These are phyloP conservation scores for Sisyra nigra DNA, from an alignment of 2,888 invertebrate genomes.

Conservation along the genomic window DNA sequence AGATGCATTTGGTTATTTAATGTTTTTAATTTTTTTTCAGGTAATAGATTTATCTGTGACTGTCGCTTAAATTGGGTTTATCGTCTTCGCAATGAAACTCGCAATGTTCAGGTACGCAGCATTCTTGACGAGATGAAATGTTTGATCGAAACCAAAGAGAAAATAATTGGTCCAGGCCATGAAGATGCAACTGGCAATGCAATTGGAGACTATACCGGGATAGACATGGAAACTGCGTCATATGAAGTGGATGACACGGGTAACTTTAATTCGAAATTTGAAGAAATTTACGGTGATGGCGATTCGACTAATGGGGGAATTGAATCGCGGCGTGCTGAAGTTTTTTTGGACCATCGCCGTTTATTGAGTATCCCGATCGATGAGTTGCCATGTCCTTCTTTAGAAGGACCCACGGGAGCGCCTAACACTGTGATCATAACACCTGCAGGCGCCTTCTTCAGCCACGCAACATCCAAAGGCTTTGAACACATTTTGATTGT, in stretches of 20 bases:
- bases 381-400: slow-evolving; percentile 25
- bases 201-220: slow-evolving; percentile 8
- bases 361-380: slow-evolving; percentile 14
- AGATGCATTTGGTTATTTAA: too few species aligned
- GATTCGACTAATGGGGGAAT: too few species aligned
- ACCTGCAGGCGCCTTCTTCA: slow-evolving; percentile 10
- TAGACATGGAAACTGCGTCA: slow-evolving; percentile 11
- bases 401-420: slow-evolving; percentile 20
- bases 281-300: slow-evolving; percentile 16
- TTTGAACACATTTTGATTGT: too few species aligned
- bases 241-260: slow-evolving; percentile 14
- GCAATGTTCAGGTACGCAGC: slow-evolving; percentile 48
- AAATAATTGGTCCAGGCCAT: neutral
- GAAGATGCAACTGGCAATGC: neutral
- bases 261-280: slow-evolving; percentile 12
- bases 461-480: too few species aligned
- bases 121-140: slow-evolving; percentile 57
- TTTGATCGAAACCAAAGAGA: slow-evolving; percentile 13
- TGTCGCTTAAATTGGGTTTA: slow-evolving; percentile 71
- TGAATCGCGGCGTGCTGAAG: slow-evolving; percentile 11
- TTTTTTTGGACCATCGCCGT: neutral
- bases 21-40: slow-evolving; percentile 37
- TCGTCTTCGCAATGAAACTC: slow-evolving; percentile 54
- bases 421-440: slow-evolving; percentile 19
- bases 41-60: slow-evolving; percentile 70